Evolutionary conservation across 1,140 invertebrate species (phyloP).

Genomic region (Theocolax elegans): DNA sequence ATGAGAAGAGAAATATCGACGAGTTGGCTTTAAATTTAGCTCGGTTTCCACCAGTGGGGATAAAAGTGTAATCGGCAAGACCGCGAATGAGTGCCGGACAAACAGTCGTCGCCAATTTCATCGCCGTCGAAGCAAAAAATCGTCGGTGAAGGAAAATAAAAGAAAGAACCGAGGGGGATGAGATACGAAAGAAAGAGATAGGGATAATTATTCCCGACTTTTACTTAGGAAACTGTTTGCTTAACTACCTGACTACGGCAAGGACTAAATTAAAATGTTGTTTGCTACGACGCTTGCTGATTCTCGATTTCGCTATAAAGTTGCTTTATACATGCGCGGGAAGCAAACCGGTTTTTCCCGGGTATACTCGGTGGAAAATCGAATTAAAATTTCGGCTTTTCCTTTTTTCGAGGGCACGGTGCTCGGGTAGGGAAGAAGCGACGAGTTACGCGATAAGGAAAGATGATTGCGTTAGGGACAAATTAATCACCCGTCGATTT

Average conservation of each 20-base stretch:
- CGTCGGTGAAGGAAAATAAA: neutral
- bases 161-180: neutral
- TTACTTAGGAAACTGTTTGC: slow-evolving; percentile 8
- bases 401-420: neutral
- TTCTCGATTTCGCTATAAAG: too few species aligned
- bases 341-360: neutral
- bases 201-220: slow-evolving; percentile 30
- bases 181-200: neutral
- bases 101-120: slow-evolving; percentile 28
- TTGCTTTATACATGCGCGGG: neutral
- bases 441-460: neutral
- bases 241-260: slow-evolving; percentile 12
- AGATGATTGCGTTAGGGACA: neutral
- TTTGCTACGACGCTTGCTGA: slow-evolving; percentile 25
- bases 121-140: neutral
- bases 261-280: slow-evolving; percentile 42
- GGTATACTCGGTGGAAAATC: neutral
- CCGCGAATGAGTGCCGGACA: slow-evolving; percentile 36
- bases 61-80: slow-evolving; percentile 40
- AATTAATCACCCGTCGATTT: neutral
- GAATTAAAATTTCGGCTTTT: slow-evolving; percentile 28
- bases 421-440: neutral
- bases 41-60: neutral
- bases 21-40: neutral
- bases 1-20: neutral